phyloP scores from a whole-genome alignment of 2,888 invertebrate genomes.

The Cheilosia scutellata region DNA sequence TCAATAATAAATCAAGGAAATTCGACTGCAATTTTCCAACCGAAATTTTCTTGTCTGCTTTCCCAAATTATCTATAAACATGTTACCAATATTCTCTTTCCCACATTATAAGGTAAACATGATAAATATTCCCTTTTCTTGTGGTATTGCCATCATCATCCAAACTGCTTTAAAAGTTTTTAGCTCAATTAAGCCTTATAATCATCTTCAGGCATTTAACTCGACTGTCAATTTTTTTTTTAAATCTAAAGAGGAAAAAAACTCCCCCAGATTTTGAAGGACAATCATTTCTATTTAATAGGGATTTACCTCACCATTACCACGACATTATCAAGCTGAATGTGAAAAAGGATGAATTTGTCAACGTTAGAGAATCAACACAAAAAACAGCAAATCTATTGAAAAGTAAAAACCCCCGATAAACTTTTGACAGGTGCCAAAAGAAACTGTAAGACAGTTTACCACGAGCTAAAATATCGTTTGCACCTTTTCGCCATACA shows the following conservation, averaged over 20 bases:
- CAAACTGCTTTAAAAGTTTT: too few species aligned
- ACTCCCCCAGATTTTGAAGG: background rate
- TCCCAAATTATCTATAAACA: too few species aligned
- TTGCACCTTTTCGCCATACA: background rate
- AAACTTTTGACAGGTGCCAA: slow-evolving; percentile 72
- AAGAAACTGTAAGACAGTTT: slow-evolving; percentile 26
- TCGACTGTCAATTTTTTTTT: background rate
- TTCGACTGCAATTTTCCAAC: too few species aligned
- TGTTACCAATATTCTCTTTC: too few species aligned
- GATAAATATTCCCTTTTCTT: too few species aligned
- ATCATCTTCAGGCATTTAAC: background rate
- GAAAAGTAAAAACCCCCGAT: slow-evolving; percentile 51
- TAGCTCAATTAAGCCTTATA: background rate
- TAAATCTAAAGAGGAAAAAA: background rate
- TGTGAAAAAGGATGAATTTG: slow-evolving; percentile 43
- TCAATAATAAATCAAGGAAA: too few species aligned
- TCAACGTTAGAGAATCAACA: slow-evolving; percentile 32
- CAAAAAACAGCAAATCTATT: slow-evolving; percentile 40
- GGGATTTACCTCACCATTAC: slow-evolving; percentile 21
- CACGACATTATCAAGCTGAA: slow-evolving; percentile 2
- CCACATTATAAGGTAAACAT: too few species aligned
- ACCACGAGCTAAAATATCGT: slow-evolving; percentile 7
- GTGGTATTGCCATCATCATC: too few species aligned
- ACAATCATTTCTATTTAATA: slow-evolving; percentile 13
- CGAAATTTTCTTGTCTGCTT: too few species aligned